Evolutionary conservation across 1,140 invertebrate genomes (phyloP), one percentile per base, ranked within the genome.

Genomic region (Drosophila burlai): DNA sequence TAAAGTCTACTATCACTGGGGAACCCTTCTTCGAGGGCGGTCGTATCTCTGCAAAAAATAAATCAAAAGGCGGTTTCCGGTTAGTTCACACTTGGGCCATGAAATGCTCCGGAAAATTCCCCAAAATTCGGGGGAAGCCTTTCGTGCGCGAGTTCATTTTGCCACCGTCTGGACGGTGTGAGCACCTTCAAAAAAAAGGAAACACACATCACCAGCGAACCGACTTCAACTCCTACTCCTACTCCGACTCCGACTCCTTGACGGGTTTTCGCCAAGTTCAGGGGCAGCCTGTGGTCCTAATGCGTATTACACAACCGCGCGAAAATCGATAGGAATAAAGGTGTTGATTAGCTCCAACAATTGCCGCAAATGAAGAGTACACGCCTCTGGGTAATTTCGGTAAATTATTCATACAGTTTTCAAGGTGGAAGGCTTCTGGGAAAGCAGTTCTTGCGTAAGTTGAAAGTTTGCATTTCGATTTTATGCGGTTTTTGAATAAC

Each of bases 1-100:
- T 96, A 91, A 97, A 96, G 81, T 96, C 95, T 29, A 97, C 95
- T 49, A 95, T 93, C 40, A 97, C 95, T 42, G 96, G 96, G 50
- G 94, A 94, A 16, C 95, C 95, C 80, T 95, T 95, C 45, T 93
- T 94, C 5, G 95, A 95, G 34, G 96, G 95, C 42, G 96, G 96
- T 77, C 96, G 94, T 83, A 96, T 95, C 94, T 96, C 96, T 96
- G 93, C 18, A 73, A 62, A 26, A 16, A 21, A 1, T n/a, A 42
- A 71, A 74, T 73, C 71, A 73, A 40, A 26, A 52, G n/a, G 31
- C 24, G 43, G 46, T 58, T 34, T 38, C 42, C 26, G 50, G 63
- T 74, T 61, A 62, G 66, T 42, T 21, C 42, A 62, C 47, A 45
- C 36, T 24, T 40, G 45, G 58, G 52, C 72, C 21, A 40, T 40